Conservation (phyloP, 2,113 vertebrate species). For the Pelecanoides urinatrix region DNA sequence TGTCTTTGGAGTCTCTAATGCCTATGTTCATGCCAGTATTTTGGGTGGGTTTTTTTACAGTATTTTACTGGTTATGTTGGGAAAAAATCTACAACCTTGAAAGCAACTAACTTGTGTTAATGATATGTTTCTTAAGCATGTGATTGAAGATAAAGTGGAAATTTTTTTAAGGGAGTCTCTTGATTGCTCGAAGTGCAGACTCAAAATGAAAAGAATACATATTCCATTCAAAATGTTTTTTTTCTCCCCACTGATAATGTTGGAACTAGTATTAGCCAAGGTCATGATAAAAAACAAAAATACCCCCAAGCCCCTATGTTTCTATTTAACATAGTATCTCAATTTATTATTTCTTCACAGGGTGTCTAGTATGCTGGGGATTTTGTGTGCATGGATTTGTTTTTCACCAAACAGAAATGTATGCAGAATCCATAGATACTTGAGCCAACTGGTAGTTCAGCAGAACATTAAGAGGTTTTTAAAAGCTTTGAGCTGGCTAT, state of each 20-base stretch:
- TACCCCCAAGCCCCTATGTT: constrained; percentile 2
- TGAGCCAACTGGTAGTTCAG: constrained; percentile 30
- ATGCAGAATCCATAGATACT: not conserved
- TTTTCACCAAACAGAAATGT: constrained; percentile 33
- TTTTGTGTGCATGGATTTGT: constrained; percentile 32
- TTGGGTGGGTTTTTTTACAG: not conserved
- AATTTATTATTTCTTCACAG: constrained; percentile 53
- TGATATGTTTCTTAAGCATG: not conserved
- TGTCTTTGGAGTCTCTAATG: not conserved
- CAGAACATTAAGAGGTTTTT: constrained; percentile 33
- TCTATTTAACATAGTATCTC: constrained; percentile 28
- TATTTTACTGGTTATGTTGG: not conserved
- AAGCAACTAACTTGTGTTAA: not conserved
- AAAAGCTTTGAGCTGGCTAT: constrained; percentile 12
- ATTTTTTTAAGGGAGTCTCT: not conserved
- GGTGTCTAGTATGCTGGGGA: constrained; percentile 3
- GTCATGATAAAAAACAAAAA: constrained; percentile 19
- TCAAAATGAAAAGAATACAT: constrained; percentile 3
- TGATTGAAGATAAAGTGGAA: not conserved
- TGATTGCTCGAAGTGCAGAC: not conserved
- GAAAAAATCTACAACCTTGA: not conserved
- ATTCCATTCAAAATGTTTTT: constrained; percentile 11
- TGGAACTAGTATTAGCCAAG: not conserved
- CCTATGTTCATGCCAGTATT: not conserved
- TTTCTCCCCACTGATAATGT: constrained; percentile 11